These are phyloP conservation scores for Sepiola atlantica DNA, from an alignment of 2,888 invertebrate genomes.

Conservation along the genomic window DNA sequence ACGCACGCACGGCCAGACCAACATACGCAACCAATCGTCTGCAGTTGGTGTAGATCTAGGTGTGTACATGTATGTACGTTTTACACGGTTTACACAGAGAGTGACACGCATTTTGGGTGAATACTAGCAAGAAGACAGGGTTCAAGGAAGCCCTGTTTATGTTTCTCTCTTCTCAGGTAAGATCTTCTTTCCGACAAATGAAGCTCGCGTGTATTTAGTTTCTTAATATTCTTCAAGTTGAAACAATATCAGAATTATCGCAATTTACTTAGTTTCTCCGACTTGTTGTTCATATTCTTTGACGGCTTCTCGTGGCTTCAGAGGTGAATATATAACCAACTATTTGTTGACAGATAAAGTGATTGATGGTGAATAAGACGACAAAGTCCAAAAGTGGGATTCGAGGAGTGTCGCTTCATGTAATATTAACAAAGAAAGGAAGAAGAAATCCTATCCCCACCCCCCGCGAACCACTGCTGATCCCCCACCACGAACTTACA, in stretches of 20 bases:
- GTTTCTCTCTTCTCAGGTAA: not conserved
- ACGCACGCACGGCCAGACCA: not conserved
- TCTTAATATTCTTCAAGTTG: not conserved
- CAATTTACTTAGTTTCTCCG: not conserved
- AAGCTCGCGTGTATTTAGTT: not conserved
- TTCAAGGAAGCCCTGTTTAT: not conserved
- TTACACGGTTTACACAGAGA: not conserved
- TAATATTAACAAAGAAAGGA: not conserved
- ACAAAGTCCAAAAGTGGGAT: not conserved
- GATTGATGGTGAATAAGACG: not conserved
- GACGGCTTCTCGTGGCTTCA: not conserved
- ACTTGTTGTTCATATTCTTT: not conserved
- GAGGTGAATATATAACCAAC: not conserved
- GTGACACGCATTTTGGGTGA: not conserved
- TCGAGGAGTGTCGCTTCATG: not conserved
- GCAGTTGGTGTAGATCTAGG: not conserved
- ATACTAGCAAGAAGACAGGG: not conserved
- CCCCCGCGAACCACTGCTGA: not conserved
- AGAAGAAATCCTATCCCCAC: not conserved
- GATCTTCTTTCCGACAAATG: conserved; percentile 1
- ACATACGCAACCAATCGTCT: conserved; percentile 39
- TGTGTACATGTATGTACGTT: not conserved
- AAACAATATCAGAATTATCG: not conserved
- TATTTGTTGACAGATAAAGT: conserved; percentile 4
- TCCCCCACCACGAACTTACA: not conserved